Percentiles rank a stretch among this genome's conserved stretches.
phyloP scores from a whole-genome alignment of 2,888 invertebrate species.

The Cosmia pyralina region DNA sequence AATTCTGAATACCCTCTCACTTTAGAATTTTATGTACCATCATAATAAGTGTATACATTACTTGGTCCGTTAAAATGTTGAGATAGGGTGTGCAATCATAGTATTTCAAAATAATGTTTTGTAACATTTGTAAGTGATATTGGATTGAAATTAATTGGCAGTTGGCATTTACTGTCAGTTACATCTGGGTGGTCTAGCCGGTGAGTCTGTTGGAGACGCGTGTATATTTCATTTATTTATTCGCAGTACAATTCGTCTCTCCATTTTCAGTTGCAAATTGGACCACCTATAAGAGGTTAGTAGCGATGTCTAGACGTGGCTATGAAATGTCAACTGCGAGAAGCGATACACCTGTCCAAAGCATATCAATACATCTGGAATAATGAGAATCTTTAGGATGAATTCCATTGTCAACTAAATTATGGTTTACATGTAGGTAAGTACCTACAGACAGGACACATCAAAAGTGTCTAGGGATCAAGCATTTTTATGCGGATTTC shows the following conservation, averaged over 20 bases:
- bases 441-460: no score
- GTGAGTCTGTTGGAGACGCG: slow-evolving; percentile 33
- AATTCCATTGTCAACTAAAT: slow-evolving; percentile 10
- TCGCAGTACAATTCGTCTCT: slow-evolving; percentile 44
- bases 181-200: slow-evolving; percentile 61
- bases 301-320: slow-evolving; percentile 12
- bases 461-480: no score
- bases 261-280: slow-evolving; percentile 57
- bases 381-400: neutral
- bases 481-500: no score
- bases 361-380: slow-evolving; percentile 29
- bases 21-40: slow-evolving; percentile 52
- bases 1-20: slow-evolving; percentile 55
- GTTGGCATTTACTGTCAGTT: slow-evolving; percentile 55
- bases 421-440: no score
- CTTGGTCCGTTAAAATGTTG: slow-evolving; percentile 44
- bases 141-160: slow-evolving; percentile 59
- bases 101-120: slow-evolving; percentile 53
- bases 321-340: slow-evolving; percentile 31
- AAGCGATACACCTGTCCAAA: slow-evolving; percentile 37
- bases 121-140: slow-evolving; percentile 54
- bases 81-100: slow-evolving; percentile 46
- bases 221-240: slow-evolving; percentile 57
- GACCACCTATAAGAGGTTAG: slow-evolving; percentile 48
- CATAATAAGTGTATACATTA: slow-evolving; percentile 26